Base-by-base conservation (phyloP, 1,140 invertebrate genomes). In the Bombus breviceps region DNA sequence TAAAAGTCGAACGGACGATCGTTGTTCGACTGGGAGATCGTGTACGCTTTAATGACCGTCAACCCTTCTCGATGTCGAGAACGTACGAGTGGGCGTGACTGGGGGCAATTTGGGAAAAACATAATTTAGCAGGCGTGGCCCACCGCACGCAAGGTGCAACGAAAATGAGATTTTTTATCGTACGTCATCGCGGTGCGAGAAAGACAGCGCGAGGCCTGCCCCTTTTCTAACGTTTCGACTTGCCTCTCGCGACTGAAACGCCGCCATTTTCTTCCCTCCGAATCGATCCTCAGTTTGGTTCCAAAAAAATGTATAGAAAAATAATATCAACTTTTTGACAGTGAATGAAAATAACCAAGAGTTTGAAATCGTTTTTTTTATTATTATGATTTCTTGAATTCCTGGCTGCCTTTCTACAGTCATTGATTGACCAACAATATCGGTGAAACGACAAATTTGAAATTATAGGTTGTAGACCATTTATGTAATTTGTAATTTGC, bases 161-260 rank as follows among this genome's bases (percentile, higher is more conserved):
- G 93, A 94, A 94, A 94, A 94, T 94, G 93, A 94, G 93, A 94
- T 94, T 94, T 93, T 94, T 93, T 94, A 94, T 94, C 93, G 89
- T 91, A 90, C 90, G 92, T 93, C 93, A 93, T 93, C 93, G 84
- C 77, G 71, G 74, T 41, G 59, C 75, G 69, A 62, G 68, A 32
- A 18, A 47, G 13, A 43, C 28, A 13, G 13, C 13, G 15, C 39
- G 13, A 22, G 28, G 1, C 4, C 75, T n/a, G 62, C 83, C 78
- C 71, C 57, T 68, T 75, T 57, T 75, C 62, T 39, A 22, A 59
- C 37, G 15, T 59, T 59, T 72, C 68, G 37, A 28, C 12, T 64
- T 28, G 39, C 39, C 32, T 39, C 37, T 34, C 41, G 72, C 10
- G 3, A 22, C 25, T 1, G 28, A 9, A 10, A 53, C 6, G 18